Conservation (phyloP, 2,888 invertebrate species). For the Crossocerus cetratus region DNA sequence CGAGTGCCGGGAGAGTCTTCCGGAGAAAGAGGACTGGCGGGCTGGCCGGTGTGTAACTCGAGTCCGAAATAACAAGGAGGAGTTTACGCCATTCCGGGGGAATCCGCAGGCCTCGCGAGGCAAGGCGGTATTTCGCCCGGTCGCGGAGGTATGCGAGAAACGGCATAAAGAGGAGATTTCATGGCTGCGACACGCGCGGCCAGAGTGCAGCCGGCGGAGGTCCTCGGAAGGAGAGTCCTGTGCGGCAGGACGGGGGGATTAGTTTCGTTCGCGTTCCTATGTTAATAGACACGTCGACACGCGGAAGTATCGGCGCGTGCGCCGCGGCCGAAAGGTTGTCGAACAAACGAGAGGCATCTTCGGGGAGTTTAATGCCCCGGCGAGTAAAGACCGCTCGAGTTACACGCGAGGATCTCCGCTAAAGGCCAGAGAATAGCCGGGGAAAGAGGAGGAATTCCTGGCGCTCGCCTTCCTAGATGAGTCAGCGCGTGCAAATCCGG, state of each 20-base stretch:
- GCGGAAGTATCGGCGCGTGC: constrained; percentile 43
- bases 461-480: background rate
- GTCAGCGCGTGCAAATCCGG: too few species aligned
- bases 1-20: too few species aligned
- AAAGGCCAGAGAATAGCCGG: background rate
- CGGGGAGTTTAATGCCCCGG: constrained; percentile 11
- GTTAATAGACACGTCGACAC: constrained; percentile 63
- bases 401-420: constrained; percentile 9
- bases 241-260: constrained; percentile 48
- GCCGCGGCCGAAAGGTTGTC: constrained; percentile 37
- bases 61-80: background rate
- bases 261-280: constrained; percentile 59
- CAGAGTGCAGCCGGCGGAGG: constrained; percentile 54
- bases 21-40: too few species aligned
- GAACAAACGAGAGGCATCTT: constrained; percentile 41
- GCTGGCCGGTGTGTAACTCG: too few species aligned
- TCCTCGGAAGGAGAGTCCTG: constrained; percentile 48
- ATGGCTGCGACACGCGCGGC: constrained; percentile 47
- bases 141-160: background rate
- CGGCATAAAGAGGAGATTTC: constrained; percentile 2
- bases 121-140: background rate
- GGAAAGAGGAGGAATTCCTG: background rate
- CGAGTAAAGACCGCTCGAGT: constrained; percentile 27
- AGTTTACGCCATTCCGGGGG: background rate
- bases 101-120: background rate